Evolutionary conservation across 2,888 invertebrate genomes (phyloP), one percentile per base, ranked within the genome.

Genomic region (Amphipyra tragopoginis): DNA sequence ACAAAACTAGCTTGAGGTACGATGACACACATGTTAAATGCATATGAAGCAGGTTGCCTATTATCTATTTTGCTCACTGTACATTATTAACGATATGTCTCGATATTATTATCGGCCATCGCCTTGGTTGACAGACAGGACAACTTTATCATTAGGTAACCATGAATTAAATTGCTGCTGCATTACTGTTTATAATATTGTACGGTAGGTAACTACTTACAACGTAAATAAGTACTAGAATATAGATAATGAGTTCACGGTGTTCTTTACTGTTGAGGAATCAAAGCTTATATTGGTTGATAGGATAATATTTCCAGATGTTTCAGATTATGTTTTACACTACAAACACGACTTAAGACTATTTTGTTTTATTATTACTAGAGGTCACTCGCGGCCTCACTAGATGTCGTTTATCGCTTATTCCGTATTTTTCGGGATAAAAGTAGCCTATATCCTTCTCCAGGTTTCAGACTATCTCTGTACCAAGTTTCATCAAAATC

Each of bases 121-220:
- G 48, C 65, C 61, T 72, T 72, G 65, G 62, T 72, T 53, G 13
- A 15, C 11, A 45, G 40, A 64, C 39, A 66, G 50, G 38, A 65
- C 54, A 26, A 56, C 40, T 64, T 57, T 62, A 73, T 77, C 49
- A 68, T 51, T 44, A 36, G 33, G 39, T 57, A 65, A 52, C 75
- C 75, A 62, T 74, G 61, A 75, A 62, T 45, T 44, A 49, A 62
- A 74, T 68, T 61, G 43, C 51, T 45, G 15, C 29, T 44, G 3
- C 21, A 21, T 42, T 56, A 55, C 14, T 34, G 42, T 45, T 42
- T 56, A 55, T 13, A 38, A 45, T 45, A 49, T 44, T 29, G 45
- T 43, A 29, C 21, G 2, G 21, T 11, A 6, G 15, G n/a, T n/a
- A n/a, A n/a, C n/a, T 39, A 29, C 8, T 55, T 40, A 65, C 57